A percentile compares a stretch with the other conserved stretches of the same genome.
These are phyloP conservation scores for Drosophila lini DNA, from an alignment of 1,140 invertebrate species.

Conservation along the genomic window DNA sequence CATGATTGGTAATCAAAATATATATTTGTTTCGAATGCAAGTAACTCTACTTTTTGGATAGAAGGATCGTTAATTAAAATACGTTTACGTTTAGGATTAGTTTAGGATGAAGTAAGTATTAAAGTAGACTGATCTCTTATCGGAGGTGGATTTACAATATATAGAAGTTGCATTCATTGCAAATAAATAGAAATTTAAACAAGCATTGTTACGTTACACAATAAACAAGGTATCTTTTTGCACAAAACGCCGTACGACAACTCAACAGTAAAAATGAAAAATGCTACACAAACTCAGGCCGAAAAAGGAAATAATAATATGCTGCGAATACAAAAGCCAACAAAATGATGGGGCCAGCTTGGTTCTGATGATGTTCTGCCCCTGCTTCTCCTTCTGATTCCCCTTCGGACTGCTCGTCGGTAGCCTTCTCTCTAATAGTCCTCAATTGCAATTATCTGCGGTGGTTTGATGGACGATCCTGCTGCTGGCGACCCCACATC, in stretches of 20 bases:
- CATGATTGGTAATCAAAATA: conserved; percentile 55
- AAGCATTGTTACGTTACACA: conserved; percentile 61
- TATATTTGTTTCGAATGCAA: conserved; percentile 43
- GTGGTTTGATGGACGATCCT: conserved; percentile 73
- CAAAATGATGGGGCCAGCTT: conserved; percentile 37
- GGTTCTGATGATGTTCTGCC: conserved; percentile 22
- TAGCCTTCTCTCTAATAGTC: conserved; percentile 72
- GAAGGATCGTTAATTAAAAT: conserved; percentile 42
- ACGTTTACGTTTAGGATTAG: conserved; percentile 45
- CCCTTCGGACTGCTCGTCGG: conserved; percentile 27
- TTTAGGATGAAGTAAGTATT: conserved; percentile 44
- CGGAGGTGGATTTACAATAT: conserved; percentile 44
- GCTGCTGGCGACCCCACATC: conserved; percentile 63
- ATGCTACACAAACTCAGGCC: conserved; percentile 56
- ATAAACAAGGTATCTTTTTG: conserved; percentile 63
- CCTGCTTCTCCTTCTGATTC: conserved; percentile 7
- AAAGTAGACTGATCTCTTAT: conserved; percentile 55
- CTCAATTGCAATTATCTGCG: conserved; percentile 83
- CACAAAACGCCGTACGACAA: conserved; percentile 77
- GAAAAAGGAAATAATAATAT: conserved; percentile 43
- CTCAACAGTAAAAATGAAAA: conserved; percentile 60
- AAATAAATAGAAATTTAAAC: conserved; percentile 64
- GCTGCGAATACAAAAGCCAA: conserved; percentile 19
- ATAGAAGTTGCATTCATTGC: conserved; percentile 48
- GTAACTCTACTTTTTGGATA: conserved; percentile 73